Percentiles rank a stretch among this genome's conserved stretches.
Evolutionary conservation across 2,888 invertebrate species (phyloP).

Genomic region (Tenthredo distinguenda): DNA sequence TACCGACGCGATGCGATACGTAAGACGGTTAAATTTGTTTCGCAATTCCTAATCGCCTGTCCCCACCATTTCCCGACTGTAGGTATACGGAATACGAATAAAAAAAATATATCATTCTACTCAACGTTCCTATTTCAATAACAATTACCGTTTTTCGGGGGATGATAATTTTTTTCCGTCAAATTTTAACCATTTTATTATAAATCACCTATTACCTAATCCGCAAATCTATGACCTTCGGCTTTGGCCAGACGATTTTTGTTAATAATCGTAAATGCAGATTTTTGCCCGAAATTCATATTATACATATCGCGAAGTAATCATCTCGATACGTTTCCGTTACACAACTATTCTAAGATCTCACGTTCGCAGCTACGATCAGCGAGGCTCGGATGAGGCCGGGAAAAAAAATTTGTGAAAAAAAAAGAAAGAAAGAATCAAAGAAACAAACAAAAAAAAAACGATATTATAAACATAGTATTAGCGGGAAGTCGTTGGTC

Average conservation of each 20-base stretch:
- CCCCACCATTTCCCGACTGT: background rate
- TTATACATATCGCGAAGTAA: background rate
- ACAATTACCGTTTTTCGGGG: no score
- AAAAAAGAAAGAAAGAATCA: background rate
- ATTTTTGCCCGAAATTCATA: background rate
- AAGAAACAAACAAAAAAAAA: background rate
- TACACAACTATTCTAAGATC: background rate
- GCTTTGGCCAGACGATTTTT: background rate
- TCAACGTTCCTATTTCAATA: background rate
- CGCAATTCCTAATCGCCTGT: background rate
- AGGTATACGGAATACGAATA: background rate
- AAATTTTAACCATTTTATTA: background rate
- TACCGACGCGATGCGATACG: background rate
- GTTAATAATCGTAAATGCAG: background rate
- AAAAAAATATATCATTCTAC: background rate
- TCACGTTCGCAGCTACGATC: background rate
- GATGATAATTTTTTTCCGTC: background rate
- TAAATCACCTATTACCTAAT: no score
- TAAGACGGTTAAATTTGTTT: slow-evolving; percentile 1
- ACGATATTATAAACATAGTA: background rate
- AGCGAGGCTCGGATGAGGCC: background rate
- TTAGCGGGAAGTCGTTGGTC: slow-evolving; percentile 13
- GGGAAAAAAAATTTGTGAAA: background rate
- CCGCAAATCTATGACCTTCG: background rate
- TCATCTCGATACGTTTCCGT: background rate